Base-by-base conservation (phyloP, 2,888 invertebrate species). In the Stenurella melanura region DNA sequence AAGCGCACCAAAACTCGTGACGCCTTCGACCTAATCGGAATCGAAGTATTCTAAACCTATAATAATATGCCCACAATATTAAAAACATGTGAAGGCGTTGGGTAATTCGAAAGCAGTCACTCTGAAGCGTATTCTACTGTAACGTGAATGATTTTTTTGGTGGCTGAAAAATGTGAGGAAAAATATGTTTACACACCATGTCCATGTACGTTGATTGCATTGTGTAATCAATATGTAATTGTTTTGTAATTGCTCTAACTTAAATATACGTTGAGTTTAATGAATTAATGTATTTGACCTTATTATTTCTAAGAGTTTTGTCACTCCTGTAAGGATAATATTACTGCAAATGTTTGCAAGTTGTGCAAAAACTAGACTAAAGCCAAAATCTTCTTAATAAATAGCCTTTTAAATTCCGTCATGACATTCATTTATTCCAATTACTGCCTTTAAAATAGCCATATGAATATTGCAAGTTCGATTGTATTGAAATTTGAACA, bases 111-210 rank as follows among this genome's bases (percentile, higher is more conserved):
- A 82, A 82, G 80, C 75, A 76, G 76, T 75, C 77, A 76, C 78
- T 81, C 78, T 76, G 72, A 77, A 79, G 82, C 81, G 80, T 78
- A 83, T 77, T 83, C 80, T 83, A 83, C 74, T 83, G 84, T 84
- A 76, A 83, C 84, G 82, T 60, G 76, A 74, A 73, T 76, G 17
- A 57, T 73, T 76, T 76, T 80, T 78, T 78, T 54, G 64, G 70
- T 61, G 56, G 57, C 56, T 74, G 74, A 74, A 73, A 77, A 64
- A 61, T 18, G 57, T 60, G 75, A 75, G 68, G 71, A 64, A 71
- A 71, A 63, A 63, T 69, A 73, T 76, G 68, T 68, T 66, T 63
- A 54, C 68, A n/a, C 3, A 77, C 73, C 78, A 73, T 74, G 69
- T 30, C 68, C 42, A 68, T 10, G n/a, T 56, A 66, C 42, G 38